Base-by-base conservation (phyloP, 2,797 vertebrate species). In the Malurus leucopterus region DNA sequence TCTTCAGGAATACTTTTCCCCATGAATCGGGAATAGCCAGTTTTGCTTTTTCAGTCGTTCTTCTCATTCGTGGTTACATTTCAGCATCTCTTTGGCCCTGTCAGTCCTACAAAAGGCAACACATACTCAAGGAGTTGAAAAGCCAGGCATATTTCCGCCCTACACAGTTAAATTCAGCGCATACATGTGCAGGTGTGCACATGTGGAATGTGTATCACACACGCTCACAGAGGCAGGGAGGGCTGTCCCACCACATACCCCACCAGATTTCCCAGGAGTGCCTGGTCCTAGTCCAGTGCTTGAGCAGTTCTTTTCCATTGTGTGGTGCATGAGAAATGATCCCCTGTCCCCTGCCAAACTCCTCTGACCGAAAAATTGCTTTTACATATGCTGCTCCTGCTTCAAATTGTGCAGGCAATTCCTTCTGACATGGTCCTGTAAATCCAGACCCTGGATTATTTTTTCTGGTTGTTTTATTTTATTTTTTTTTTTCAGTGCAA, bases 291-390 rank as follows among this genome's bases (percentile, higher is more conserved):
- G 8, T 83, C 73, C 86, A 84, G 70, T 30, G 27, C 72, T 61
- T 74, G 67, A 73, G 29, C 41, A 7, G 2, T n/a, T 81, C 40
- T 90, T 90, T 95, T 93, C 85, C 93, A 55, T 74, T 74, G 32
- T 53, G 49, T n/a, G 18, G 19, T 55, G 5, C 51, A 43, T 54
- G 26, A 89, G 49, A 91, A 93, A 94, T 69, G 0, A 69, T 86
- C 43, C 89, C 41, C 17, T 57, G 46, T 36, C 49, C 51, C 9
- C 55, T 95, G 86, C 82, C 85, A 95, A 80, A 64, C 32, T 46
- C 36, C 6, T 65, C 50, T 63, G 64, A 46, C 49, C 50, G 51
- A 86, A 94, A 94, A 94, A 90, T 91, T 38, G 6, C 77, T 91
- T 91, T 88, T 49, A 44, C 58, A 44, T 74, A 30, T 57, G 27